Percentiles rank a stretch among this genome's conserved stretches.
Conservation (phyloP, 1,140 invertebrate genomes). For the Antheraea mylitta region DNA sequence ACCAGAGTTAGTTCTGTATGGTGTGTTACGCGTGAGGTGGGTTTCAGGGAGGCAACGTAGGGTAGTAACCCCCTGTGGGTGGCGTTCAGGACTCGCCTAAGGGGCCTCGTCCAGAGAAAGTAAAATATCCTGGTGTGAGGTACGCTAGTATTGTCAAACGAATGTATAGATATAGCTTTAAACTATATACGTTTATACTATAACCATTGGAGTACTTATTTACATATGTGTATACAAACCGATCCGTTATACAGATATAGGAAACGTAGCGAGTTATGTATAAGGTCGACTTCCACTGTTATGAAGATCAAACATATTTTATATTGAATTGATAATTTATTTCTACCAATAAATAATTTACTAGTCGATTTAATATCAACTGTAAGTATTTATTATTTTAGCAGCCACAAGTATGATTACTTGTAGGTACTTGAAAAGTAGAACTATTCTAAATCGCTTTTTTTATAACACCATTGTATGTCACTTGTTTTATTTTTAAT, state of each 20-base stretch:
- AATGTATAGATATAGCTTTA: conserved; percentile 74
- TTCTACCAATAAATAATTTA: no score
- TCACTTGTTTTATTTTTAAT: no score
- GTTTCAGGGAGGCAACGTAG: conserved; percentile 39
- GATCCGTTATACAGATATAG: conserved; percentile 73
- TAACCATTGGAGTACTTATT: conserved; percentile 61
- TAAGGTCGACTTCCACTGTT: background rate
- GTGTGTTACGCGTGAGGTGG: conserved; percentile 66
- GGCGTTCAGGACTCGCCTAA: conserved; percentile 56
- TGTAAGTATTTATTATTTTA: no score
- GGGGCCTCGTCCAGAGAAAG: conserved; percentile 74
- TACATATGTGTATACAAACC: conserved; percentile 69
- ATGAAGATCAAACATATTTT: no score
- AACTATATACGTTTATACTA: conserved; percentile 68
- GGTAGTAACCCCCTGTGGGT: conserved; percentile 37
- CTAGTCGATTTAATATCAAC: no score
- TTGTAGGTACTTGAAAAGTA: no score
- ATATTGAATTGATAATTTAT: no score
- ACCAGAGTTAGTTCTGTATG: conserved; percentile 73
- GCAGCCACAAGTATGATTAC: no score
- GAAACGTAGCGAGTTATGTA: conserved; percentile 55
- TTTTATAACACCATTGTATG: no score
- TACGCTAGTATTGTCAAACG: conserved; percentile 76
- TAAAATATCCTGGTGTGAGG: conserved; percentile 73
- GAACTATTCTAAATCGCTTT: no score